These are phyloP conservation scores for Malurus melanocephalus DNA, from an alignment of 2,113 vertebrate species.

Conservation along the genomic window DNA sequence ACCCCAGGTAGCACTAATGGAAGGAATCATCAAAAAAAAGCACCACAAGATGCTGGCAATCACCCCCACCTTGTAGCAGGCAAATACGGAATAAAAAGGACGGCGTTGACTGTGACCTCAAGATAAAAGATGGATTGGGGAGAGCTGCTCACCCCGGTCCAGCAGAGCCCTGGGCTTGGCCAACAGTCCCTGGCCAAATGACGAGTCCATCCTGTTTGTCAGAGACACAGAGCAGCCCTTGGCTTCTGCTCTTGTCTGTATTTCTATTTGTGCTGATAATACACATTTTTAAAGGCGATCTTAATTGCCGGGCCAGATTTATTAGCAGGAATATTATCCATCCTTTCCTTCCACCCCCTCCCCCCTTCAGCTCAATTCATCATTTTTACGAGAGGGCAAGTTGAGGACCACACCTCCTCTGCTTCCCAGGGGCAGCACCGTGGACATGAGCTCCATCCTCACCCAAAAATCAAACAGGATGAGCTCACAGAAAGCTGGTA, in stretches of 20 bases:
- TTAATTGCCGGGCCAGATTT: neutral
- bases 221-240: slow-evolving; percentile 35
- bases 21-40: neutral
- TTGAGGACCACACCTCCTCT: neutral
- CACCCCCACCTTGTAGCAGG: neutral
- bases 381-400: neutral
- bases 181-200: neutral
- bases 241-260: neutral
- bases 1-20: neutral
- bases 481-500: neutral
- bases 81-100: neutral
- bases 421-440: neutral
- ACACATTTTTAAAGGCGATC: slow-evolving; percentile 12
- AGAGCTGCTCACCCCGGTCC: neutral
- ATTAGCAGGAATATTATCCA: slow-evolving; percentile 15
- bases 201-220: neutral
- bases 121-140: neutral
- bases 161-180: neutral
- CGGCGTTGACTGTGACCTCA: neutral
- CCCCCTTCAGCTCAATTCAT: neutral
- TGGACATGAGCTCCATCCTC: neutral
- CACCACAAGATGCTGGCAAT: neutral
- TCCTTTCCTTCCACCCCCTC: neutral
- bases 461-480: neutral
- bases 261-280: slow-evolving; percentile 41